These are phyloP conservation scores for Burhinus bistriatus DNA, from an alignment of 2,113 vertebrate species.

Conservation along the genomic window DNA sequence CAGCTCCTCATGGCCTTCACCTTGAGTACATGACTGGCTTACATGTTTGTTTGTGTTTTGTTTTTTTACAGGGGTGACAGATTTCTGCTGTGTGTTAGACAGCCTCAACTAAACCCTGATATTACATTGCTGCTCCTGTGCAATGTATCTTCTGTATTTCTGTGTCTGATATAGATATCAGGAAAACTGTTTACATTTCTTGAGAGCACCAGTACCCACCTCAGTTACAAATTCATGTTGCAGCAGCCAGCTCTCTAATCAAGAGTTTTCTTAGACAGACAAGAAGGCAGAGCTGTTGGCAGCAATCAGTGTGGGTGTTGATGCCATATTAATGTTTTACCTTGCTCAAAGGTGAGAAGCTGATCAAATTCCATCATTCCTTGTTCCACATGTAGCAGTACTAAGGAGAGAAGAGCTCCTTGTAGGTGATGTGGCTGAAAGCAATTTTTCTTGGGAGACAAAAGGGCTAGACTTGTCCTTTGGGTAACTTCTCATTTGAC, in stretches of 20 bases:
- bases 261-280: neutral
- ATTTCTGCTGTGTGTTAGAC: neutral
- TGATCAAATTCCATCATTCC: neutral
- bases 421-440: neutral
- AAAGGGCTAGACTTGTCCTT: neutral
- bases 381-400: neutral
- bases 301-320: neutral
- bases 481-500: neutral
- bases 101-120: neutral
- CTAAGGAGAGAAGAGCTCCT: neutral
- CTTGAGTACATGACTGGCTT: neutral
- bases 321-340: conserved; percentile 41
- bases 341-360: neutral
- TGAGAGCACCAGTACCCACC: neutral
- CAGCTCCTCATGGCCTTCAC: neutral
- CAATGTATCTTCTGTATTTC: neutral
- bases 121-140: neutral
- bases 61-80: neutral
- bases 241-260: neutral
- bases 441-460: neutral
- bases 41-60: neutral
- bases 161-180: neutral
- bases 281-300: neutral
- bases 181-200: neutral
- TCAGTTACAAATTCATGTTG: neutral